These are phyloP conservation scores for Odocoileus virginianus DNA, from an alignment of 2,113 vertebrate genomes.

Conservation along the genomic window DNA sequence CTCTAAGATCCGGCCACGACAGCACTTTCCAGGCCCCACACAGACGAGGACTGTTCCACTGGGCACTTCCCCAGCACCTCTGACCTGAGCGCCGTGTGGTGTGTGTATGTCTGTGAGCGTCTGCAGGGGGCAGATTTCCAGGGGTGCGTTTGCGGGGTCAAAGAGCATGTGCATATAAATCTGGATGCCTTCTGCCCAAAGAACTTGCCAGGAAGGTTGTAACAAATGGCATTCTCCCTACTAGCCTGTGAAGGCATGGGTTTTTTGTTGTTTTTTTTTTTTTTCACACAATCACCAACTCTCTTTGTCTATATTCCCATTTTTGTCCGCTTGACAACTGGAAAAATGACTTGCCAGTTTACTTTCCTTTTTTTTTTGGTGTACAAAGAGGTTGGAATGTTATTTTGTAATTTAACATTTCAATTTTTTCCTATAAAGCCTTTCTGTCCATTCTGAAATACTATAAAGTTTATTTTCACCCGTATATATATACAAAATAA, in stretches of 20 bases:
- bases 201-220: neutral
- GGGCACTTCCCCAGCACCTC: neutral
- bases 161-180: neutral
- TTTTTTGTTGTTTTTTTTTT: neutral
- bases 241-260: neutral
- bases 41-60: neutral
- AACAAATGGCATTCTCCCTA: neutral
- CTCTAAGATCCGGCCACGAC: neutral
- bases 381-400: neutral
- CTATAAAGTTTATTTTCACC: neutral
- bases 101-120: neutral
- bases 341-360: neutral
- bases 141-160: neutral
- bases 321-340: neutral
- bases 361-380: too few species aligned
- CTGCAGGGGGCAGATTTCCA: rapidly evolving
- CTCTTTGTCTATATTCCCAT: neutral
- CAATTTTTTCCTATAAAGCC: neutral
- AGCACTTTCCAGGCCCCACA: neutral
- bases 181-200: too few species aligned
- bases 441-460: neutral
- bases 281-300: neutral
- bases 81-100: neutral
- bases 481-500: neutral
- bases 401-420: neutral